phyloP scores from a whole-genome alignment of 2,888 invertebrate species.

The Drosophila kuntzei region DNA sequence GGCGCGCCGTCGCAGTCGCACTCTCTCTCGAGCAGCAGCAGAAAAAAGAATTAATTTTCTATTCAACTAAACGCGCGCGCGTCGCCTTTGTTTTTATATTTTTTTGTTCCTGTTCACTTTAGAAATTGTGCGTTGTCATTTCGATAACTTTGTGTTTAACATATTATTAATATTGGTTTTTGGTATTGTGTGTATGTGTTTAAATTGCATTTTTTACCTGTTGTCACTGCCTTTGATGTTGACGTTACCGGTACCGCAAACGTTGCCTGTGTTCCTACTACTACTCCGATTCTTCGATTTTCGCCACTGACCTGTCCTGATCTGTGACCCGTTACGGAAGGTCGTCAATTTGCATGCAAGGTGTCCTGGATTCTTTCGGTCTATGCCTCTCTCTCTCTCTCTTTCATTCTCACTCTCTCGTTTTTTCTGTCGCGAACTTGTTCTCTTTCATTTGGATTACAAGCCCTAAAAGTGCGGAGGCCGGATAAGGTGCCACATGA shows the following conservation, averaged over 20 bases:
- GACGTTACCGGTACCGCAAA: conserved; percentile 4
- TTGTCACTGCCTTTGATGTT: background rate
- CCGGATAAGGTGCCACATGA: conserved; percentile 5
- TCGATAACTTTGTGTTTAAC: conserved; percentile 15
- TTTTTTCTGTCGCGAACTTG: background rate
- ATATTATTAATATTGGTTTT: conserved; percentile 15
- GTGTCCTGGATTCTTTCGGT: conserved; percentile 3
- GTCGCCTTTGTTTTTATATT: conserved; percentile 15
- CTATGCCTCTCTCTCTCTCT: conserved; percentile 2
- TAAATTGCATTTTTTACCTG: conserved; percentile 2
- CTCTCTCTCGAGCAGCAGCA: conserved; percentile 11
- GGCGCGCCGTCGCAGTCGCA: conserved; percentile 52
- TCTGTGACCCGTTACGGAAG: conserved; percentile 43
- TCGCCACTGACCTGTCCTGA: conserved; percentile 53
- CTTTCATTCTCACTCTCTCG: background rate
- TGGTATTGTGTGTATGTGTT: conserved; percentile 22
- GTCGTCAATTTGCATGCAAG: conserved; percentile 25
- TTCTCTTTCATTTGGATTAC: conserved; percentile 29
- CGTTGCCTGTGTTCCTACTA: conserved; percentile 12
- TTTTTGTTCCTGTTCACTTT: conserved; percentile 18
- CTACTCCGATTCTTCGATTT: conserved; percentile 3
- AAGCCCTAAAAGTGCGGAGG: conserved; percentile 5
- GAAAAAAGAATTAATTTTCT: background rate
- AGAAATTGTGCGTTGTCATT: conserved; percentile 24
- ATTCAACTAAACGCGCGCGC: conserved; percentile 27